Evolutionary conservation across 1,140 invertebrate genomes (phyloP).

Genomic region (Megalonaias nervosa): DNA sequence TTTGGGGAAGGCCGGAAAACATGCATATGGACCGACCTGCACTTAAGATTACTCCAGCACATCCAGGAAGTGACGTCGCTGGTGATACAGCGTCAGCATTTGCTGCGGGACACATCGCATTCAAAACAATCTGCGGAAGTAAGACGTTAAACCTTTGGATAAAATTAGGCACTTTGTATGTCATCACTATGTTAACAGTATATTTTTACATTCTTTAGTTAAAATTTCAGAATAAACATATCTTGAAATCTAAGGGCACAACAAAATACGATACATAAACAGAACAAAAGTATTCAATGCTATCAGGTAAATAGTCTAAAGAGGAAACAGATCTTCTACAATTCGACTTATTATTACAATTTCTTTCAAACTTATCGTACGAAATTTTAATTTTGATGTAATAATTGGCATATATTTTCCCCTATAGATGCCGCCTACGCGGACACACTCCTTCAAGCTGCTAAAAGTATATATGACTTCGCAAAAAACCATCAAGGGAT

Average conservation of each 20-base stretch:
- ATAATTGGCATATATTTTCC: background rate
- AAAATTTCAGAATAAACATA: constrained; percentile 47
- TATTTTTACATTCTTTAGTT: constrained; percentile 70
- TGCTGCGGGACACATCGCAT: constrained; percentile 74
- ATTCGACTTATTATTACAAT: no score
- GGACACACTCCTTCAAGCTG: constrained; percentile 71
- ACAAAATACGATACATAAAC: constrained; percentile 75
- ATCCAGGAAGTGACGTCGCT: constrained; percentile 74
- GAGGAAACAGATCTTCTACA: no score
- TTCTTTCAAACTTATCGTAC: no score
- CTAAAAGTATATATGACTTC: constrained; percentile 76
- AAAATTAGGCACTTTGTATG: background rate
- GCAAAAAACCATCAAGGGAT: constrained; percentile 74
- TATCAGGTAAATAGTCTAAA: background rate
- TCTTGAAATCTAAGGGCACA: constrained; percentile 76
- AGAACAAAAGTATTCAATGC: background rate
- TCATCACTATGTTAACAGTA: no score
- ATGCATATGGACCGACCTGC: constrained; percentile 45
- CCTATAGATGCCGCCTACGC: constrained; percentile 72
- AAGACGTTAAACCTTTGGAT: background rate
- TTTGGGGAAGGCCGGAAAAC: constrained; percentile 51
- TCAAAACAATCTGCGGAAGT: constrained; percentile 68
- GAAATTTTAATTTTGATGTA: no score
- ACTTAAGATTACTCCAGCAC: constrained; percentile 34
- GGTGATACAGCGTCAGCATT: constrained; percentile 78